phyloP scores from a whole-genome alignment of 2,113 vertebrate species.

The Xenopus borealis region DNA sequence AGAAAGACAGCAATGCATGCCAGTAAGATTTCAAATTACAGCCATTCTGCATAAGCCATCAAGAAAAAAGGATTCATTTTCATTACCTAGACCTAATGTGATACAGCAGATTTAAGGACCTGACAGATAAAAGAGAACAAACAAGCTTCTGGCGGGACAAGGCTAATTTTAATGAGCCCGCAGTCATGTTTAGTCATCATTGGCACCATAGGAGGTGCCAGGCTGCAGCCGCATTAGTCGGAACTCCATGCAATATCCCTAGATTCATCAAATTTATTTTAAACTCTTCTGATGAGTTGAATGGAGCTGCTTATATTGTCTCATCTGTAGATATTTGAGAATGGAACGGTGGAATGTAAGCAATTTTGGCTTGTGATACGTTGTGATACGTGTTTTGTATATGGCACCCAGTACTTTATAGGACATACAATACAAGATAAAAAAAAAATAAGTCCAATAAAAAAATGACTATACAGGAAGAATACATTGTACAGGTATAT shows the following conservation, averaged over 20 bases:
- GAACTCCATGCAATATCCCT: constrained; percentile 21
- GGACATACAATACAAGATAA: neutral
- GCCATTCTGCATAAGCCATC: constrained; percentile 74
- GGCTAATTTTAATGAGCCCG: constrained; percentile 56
- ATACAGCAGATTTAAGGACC: constrained; percentile 57
- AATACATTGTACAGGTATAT: too few species aligned
- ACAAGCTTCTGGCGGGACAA: constrained; percentile 51
- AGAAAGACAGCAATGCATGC: constrained; percentile 51
- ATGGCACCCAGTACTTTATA: neutral
- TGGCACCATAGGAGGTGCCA: constrained; percentile 26
- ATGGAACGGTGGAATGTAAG: too few species aligned
- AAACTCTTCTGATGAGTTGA: neutral
- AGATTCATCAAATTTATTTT: constrained; percentile 2
- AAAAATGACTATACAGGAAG: too few species aligned
- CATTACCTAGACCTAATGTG: constrained; percentile 70
- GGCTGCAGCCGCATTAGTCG: constrained; percentile 9
- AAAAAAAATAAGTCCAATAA: neutral
- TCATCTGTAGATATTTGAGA: neutral
- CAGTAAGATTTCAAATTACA: constrained; percentile 70
- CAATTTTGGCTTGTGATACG: neutral
- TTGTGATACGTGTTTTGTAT: neutral
- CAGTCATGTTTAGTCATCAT: constrained; percentile 18
- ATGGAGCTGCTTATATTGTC: neutral
- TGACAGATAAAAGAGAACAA: constrained; percentile 63
- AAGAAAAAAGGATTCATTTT: constrained; percentile 71